Base-by-base conservation (phyloP, 2,797 vertebrate genomes). In the Halcyon leucocephala region DNA sequence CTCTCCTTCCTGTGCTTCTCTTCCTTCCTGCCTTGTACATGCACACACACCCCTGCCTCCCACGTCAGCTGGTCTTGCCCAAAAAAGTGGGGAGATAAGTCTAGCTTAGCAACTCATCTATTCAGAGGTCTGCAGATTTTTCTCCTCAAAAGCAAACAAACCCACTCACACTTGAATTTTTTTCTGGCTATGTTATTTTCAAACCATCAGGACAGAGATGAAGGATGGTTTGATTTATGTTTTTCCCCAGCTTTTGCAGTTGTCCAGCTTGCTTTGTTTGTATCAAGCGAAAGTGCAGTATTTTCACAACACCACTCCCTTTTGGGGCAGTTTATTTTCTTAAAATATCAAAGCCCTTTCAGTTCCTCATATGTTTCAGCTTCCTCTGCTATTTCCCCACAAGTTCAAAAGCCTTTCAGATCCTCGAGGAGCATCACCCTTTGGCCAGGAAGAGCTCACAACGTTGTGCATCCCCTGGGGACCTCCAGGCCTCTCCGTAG, bases 91-190 rank as follows among this genome's bases (percentile, higher is more conserved):
- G 41, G 86, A 72, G 49, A 8, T 52, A 86, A 71, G 15, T 58
- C 73, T 35, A 54, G 49, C 73, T 86, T 90, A 89, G 86, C 80
- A 95, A 37, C 90, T 76, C 20, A 10, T 82, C 65, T 82, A 1
- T 84, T 93, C 83, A 76, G 73, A 76, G 73, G 49, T 84, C 83
- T 95, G 87, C 73, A 92, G 89, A 76, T 77, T 91, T 92, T 89
- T 87, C 65, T 93, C 19, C 72, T 91, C 79, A 82, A 87, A 93
- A 93, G 46, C 91, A 94, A 90, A 89, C 65, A 95, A 95, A 89
- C 52, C 71, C 83, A 76, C 83, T 60, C 61, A 91, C 49, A n/a
- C 33, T 35, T 60, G 9, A 28, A 2, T 54, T 31, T 72, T 31
- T 81, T 76, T n/a, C 52, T 86, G 44, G 15, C 15, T 64, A 7